A percentile compares a stretch with the other conserved stretches of the same genome.
phyloP scores from a whole-genome alignment of 1,140 invertebrate genomes.

The Drosophila kurseongensis region DNA sequence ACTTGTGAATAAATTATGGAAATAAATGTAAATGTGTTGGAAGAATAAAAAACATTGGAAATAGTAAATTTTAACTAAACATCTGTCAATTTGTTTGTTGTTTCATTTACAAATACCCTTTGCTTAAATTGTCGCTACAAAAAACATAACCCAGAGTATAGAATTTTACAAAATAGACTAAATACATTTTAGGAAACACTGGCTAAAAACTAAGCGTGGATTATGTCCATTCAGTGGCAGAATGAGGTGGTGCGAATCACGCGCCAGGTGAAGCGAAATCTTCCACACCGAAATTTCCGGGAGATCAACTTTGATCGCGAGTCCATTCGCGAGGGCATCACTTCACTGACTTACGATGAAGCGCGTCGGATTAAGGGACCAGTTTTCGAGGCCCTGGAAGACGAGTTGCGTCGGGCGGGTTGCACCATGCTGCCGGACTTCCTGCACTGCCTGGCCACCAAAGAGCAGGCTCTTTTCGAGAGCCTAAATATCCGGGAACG shows the following conservation, averaged over 20 bases:
- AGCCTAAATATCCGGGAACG: slow-evolving; percentile 56
- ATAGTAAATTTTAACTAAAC: too few relatives aligned
- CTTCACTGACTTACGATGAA: slow-evolving; percentile 33
- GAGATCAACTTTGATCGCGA: slow-evolving; percentile 64
- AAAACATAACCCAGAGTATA: background rate
- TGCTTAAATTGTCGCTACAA: background rate
- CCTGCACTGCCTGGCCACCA: slow-evolving; percentile 57
- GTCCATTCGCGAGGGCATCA: slow-evolving; percentile 43
- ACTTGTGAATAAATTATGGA: background rate
- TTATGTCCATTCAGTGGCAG: slow-evolving; percentile 31
- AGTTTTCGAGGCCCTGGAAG: slow-evolving; percentile 54
- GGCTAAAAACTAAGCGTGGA: too few relatives aligned
- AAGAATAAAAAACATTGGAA: too few relatives aligned
- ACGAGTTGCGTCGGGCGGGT: slow-evolving; percentile 55
- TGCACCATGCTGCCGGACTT: slow-evolving; percentile 63
- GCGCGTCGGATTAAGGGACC: slow-evolving; percentile 53
- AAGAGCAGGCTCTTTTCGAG: slow-evolving; percentile 60
- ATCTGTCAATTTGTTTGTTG: too few relatives aligned
- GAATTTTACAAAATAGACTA: background rate
- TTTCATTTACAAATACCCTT: too few relatives aligned
- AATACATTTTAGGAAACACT: too few relatives aligned
- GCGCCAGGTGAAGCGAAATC: slow-evolving; percentile 49
- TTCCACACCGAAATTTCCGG: slow-evolving; percentile 62
- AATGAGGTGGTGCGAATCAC: slow-evolving; percentile 51
- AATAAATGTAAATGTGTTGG: background rate